phyloP scores from a whole-genome alignment of 2,888 invertebrate genomes.

The Corbicula japonica region DNA sequence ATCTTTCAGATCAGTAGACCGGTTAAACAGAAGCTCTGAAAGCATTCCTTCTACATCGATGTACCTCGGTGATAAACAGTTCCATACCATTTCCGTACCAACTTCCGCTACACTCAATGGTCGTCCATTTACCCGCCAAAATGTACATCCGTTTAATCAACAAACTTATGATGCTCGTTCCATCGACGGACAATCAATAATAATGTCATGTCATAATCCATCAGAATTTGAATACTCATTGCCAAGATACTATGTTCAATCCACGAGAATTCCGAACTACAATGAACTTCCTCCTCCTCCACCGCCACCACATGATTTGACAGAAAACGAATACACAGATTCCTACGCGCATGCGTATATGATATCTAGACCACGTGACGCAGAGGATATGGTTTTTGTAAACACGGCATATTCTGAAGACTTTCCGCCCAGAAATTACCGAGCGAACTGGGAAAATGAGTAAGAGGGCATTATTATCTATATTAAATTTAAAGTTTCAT shows the following conservation, averaged over 20 bases:
- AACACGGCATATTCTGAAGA: slow-evolving; percentile 35
- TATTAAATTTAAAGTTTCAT: too few species aligned
- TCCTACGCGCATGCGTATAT: slow-evolving; percentile 22
- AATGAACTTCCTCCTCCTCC: neutral
- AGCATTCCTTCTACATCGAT: slow-evolving; percentile 25
- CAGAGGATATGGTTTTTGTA: slow-evolving; percentile 37
- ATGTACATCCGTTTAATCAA: too few species aligned
- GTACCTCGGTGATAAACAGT: slow-evolving; percentile 36
- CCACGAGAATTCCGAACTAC: too few species aligned
- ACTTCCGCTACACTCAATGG: slow-evolving; percentile 38
- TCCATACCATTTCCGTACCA: slow-evolving; percentile 42
- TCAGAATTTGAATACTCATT: slow-evolving; percentile 6
- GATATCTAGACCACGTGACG: slow-evolving; percentile 6
- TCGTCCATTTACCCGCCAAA: slow-evolving; percentile 25
- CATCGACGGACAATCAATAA: too few species aligned
- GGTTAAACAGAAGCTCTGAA: slow-evolving; percentile 37
- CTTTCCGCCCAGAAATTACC: slow-evolving; percentile 15
- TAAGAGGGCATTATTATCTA: too few species aligned
- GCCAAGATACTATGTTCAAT: slow-evolving; percentile 21
- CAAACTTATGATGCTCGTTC: too few species aligned
- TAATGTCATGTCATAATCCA: slow-evolving; percentile 18
- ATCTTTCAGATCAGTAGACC: slow-evolving; percentile 18
- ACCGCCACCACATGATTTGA: neutral
- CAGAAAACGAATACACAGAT: slow-evolving; percentile 13
- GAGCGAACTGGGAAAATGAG: slow-evolving; percentile 31